Conservation (phyloP, 2,888 invertebrate species). For the Taphrorychus bicolor region DNA sequence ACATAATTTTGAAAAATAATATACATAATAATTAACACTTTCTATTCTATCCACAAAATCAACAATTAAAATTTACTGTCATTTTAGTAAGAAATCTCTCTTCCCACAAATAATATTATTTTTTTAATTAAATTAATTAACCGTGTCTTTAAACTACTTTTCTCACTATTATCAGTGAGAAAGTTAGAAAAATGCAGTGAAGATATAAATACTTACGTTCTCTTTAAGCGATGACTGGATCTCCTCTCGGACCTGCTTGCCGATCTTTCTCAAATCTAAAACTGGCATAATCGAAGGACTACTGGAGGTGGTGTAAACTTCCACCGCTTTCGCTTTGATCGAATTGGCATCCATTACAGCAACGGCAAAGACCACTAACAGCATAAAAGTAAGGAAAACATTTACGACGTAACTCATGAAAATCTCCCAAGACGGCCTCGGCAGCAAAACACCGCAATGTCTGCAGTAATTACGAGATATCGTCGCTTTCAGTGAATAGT, state of each 20-base stretch:
- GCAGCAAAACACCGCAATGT: conserved; percentile 71
- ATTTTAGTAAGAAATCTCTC: no score
- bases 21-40: no score
- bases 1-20: no score
- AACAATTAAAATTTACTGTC: no score
- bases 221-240: conserved; percentile 49
- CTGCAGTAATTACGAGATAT: conserved; percentile 68
- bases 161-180: no score
- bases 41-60: no score
- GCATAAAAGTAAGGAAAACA: conserved; percentile 66
- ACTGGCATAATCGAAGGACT: conserved; percentile 66
- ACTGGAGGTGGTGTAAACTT: conserved; percentile 59
- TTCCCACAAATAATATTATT: no score
- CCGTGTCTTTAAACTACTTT: no score
- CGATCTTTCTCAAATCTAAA: conserved; percentile 67
- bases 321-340: conserved; percentile 65
- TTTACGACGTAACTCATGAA: conserved; percentile 70
- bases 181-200: no score
- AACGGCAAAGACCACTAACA: conserved; percentile 68
- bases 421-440: conserved; percentile 80
- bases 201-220: conserved; percentile 51
- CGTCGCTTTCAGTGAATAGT: conserved; percentile 75
- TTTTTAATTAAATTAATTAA: no score
- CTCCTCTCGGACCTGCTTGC: conserved; percentile 59
- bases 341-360: conserved; percentile 77